phyloP scores from a whole-genome alignment of 37 sponge, comb jelly and placozoan genomes.

The Theonella swinhoei region DNA sequence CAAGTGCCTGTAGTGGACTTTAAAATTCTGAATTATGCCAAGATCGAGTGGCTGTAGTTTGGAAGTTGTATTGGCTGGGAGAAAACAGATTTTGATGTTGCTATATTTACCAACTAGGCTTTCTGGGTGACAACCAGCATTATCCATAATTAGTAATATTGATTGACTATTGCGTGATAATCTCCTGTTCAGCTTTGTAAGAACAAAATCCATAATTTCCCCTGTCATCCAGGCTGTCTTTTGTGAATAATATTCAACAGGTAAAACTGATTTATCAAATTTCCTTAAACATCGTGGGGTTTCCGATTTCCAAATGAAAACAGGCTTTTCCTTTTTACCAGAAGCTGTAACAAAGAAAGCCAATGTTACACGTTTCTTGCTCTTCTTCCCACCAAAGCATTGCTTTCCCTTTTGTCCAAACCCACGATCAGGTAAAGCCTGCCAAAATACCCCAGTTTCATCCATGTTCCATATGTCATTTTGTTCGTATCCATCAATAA shows the following conservation, averaged over 20 bases:
- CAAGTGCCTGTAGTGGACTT: slow-evolving; percentile 29
- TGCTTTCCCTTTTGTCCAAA: slow-evolving; percentile 55
- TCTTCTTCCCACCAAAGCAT: slow-evolving; percentile 58
- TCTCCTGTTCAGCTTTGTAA: slow-evolving; percentile 13
- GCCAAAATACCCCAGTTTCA: too few relatives aligned
- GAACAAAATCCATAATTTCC: slow-evolving; percentile 22
- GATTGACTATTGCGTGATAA: slow-evolving; percentile 10
- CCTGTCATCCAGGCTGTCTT: slow-evolving; percentile 36
- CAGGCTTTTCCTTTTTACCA: slow-evolving; percentile 32
- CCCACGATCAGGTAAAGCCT: too few relatives aligned
- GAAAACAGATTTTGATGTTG: too few relatives aligned
- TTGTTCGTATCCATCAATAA: too few relatives aligned
- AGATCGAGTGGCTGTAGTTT: slow-evolving; percentile 61
- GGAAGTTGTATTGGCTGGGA: slow-evolving; percentile 56
- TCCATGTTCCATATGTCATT: too few relatives aligned
- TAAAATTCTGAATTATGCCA: slow-evolving; percentile 57
- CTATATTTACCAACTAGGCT: neutral
- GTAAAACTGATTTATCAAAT: slow-evolving; percentile 12
- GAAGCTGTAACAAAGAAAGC: slow-evolving; percentile 60
- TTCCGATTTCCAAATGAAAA: slow-evolving; percentile 37
- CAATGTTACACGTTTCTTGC: slow-evolving; percentile 40
- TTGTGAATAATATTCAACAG: slow-evolving; percentile 25
- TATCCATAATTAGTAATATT: slow-evolving; percentile 29
- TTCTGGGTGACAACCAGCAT: too few relatives aligned
- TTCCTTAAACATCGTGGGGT: slow-evolving; percentile 32